Evolutionary conservation across 2,888 invertebrate genomes (phyloP), one percentile per base, ranked within the genome.

Genomic region (Artemia sp.): DNA sequence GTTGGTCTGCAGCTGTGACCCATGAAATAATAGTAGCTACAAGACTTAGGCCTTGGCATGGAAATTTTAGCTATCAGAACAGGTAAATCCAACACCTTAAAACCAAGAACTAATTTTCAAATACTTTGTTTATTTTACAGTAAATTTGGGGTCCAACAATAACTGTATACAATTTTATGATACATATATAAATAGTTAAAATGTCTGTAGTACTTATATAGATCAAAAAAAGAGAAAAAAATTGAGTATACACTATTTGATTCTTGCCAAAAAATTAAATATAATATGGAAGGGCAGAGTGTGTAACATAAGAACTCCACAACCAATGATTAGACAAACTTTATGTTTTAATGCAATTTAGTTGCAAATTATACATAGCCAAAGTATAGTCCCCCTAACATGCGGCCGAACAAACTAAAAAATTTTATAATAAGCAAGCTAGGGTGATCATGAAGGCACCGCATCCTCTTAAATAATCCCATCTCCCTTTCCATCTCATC

Each of bases 181-280:
- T 58, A 58, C 58, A 11, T 58, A 58, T 58, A 58, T 58, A 58
- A 58, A 58, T 58, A 58, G 58, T 58, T 58, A 58, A 58, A 8
- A 58, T 9, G 19, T 58, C 10, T 58, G 24, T 58, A 58, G 9
- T 58, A 9, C 58, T 58, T 58, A 58, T 58, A 58, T 19, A 58
- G 58, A 58, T 58, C 8, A 58, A 58, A n/a, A 58, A 14, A 11
- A 58, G 58, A 58, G 8, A 19, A 8, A 58, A 58, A n/a, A 58
- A 14, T n/a, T 19, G 58, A 58, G 58, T 58, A 58, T 58, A 19
- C 58, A 14, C n/a, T 58, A 58, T 58, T 8, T 58, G 58, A 14
- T n/a, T 14, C 19, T 58, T 58, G 58, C 58, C 58, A 19, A 58
- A 10, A 14, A 58, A 14, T 14, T 8, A 14, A 8, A 58, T 58